These are phyloP conservation scores for Drosophila phalerata DNA, from an alignment of 2,888 invertebrate species.

Conservation along the genomic window DNA sequence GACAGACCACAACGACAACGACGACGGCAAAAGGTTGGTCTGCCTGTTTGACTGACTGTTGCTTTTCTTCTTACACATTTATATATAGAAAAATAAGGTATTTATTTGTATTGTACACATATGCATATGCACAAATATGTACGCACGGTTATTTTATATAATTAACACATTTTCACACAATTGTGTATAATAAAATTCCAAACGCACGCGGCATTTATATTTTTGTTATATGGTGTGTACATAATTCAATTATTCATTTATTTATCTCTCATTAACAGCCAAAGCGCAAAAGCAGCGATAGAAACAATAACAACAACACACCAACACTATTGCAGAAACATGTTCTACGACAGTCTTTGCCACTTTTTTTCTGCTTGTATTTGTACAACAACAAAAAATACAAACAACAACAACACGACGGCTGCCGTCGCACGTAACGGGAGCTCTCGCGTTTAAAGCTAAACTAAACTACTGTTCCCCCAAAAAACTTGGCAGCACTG, in stretches of 20 bases:
- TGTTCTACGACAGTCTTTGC: constrained; percentile 68
- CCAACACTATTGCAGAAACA: constrained; percentile 74
- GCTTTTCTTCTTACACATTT: constrained; percentile 50
- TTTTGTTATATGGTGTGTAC: constrained; percentile 48
- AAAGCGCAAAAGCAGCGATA: constrained; percentile 51
- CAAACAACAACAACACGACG: constrained; percentile 63
- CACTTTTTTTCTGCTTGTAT: constrained; percentile 58
- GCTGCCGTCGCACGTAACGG: constrained; percentile 58
- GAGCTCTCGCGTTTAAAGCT: constrained; percentile 73
- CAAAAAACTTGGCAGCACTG: too few relatives aligned
- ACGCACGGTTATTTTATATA: constrained; percentile 59
- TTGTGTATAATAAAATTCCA: constrained; percentile 35
- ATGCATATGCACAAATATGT: not conserved
- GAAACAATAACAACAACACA: constrained; percentile 60
- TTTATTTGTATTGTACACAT: not conserved
- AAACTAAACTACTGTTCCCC: constrained; percentile 56
- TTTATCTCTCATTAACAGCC: constrained; percentile 77
- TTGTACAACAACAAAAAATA: constrained; percentile 56
- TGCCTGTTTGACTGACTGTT: constrained; percentile 56
- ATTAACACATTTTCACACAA: constrained; percentile 72
- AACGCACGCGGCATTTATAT: constrained; percentile 55
- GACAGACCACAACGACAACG: constrained; percentile 5
- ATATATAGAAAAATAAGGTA: constrained; percentile 6
- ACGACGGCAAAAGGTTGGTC: constrained; percentile 41
- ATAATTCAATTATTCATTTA: constrained; percentile 81